Conservation (phyloP, 1,140 invertebrate genomes). For the Drosophila grimshawi region DNA sequence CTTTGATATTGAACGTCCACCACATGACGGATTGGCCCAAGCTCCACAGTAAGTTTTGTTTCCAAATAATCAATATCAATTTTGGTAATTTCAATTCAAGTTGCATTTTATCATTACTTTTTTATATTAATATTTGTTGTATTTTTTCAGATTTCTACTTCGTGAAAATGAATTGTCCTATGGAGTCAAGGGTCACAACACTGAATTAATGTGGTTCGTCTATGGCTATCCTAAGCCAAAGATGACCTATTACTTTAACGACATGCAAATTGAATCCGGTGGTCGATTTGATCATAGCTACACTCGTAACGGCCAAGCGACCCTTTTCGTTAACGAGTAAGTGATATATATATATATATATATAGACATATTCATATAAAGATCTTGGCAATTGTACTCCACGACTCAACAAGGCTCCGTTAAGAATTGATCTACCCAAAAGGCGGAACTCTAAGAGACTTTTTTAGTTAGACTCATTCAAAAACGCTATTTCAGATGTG, state of each 20-base stretch:
- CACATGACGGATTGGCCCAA: slow-evolving; percentile 92
- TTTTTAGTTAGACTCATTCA: no score
- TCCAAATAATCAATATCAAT: not conserved
- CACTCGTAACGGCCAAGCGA: slow-evolving; percentile 94
- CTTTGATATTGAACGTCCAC: slow-evolving; percentile 94
- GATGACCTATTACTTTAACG: slow-evolving; percentile 95
- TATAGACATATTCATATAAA: not conserved
- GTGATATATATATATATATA: not conserved
- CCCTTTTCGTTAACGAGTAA: slow-evolving; percentile 93
- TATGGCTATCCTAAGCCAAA: slow-evolving; percentile 97
- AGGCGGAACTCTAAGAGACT: no score
- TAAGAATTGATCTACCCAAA: no score
- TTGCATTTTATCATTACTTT: not conserved
- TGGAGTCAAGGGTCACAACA: slow-evolving; percentile 94
- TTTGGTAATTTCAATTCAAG: no score
- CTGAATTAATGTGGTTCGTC: slow-evolving; percentile 95
- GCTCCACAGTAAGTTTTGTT: slow-evolving; percentile 86
- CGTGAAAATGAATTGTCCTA: slow-evolving; percentile 94
- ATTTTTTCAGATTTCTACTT: slow-evolving; percentile 88
- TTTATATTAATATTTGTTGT: not conserved
- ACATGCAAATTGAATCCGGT: slow-evolving; percentile 91
- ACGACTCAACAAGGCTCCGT: no score
- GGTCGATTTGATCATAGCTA: slow-evolving; percentile 94
- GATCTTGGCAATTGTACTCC: no score
- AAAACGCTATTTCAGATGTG: no score